phyloP scores from a whole-genome alignment of 2,797 vertebrate genomes.

The Vespertilio murinus region DNA sequence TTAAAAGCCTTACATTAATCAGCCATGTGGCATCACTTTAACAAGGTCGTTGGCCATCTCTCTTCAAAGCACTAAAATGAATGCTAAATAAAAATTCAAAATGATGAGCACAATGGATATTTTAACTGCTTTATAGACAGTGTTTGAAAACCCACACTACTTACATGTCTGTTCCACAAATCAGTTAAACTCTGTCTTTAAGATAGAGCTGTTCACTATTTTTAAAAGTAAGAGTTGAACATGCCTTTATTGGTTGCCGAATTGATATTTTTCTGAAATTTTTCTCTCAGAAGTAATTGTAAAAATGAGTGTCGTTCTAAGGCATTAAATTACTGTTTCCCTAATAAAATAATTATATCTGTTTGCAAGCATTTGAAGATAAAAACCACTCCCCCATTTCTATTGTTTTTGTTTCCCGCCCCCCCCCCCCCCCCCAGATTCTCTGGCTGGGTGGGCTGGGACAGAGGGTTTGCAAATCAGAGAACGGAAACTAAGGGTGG shows the following conservation, averaged over 20 bases:
- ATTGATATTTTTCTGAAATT: not conserved
- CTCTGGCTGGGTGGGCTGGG: not conserved
- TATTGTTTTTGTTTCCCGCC: not conserved
- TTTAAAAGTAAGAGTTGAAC: not conserved
- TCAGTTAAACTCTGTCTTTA: not conserved
- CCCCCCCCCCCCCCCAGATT: not conserved
- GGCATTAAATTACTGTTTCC: not conserved
- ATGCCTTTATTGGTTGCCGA: not conserved
- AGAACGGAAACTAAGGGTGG: not conserved
- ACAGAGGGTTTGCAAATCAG: not conserved
- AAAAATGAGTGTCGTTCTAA: not conserved
- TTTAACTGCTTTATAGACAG: conserved; percentile 12
- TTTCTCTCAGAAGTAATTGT: not conserved
- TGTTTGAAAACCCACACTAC: not conserved
- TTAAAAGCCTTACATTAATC: not conserved
- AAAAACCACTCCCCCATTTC: not conserved
- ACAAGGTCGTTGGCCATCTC: not conserved
- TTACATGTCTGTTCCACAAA: not conserved
- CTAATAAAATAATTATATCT: not conserved
- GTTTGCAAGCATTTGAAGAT: not conserved
- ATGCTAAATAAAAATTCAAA: not conserved
- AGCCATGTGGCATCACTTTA: not conserved
- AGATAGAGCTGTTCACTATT: not conserved
- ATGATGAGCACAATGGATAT: not conserved
- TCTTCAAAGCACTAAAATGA: not conserved